Conservation (phyloP, 2,797 vertebrate species). For the Phoxinus dragarum region DNA sequence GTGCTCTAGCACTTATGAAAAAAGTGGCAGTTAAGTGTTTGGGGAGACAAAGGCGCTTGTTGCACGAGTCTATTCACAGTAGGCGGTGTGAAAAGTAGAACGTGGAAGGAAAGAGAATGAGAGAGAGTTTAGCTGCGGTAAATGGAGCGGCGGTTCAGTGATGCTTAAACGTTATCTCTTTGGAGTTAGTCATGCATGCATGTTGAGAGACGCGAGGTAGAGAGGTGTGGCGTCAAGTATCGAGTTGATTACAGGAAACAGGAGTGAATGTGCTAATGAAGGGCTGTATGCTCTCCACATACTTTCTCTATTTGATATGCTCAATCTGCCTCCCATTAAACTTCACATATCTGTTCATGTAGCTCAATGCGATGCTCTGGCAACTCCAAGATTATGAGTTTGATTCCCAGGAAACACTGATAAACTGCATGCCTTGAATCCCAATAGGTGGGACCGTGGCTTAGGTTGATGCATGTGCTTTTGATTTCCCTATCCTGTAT, state of each 20-base stretch:
- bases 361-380: not conserved
- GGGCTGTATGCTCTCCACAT: not conserved
- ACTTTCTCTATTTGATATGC: not conserved
- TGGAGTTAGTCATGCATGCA: conserved; percentile 55
- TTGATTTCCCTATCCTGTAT: not conserved
- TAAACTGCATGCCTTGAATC: not conserved
- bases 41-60: conserved; percentile 64
- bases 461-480: not conserved
- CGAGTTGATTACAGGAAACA: conserved; percentile 59
- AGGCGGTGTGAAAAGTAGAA: conserved; percentile 37
- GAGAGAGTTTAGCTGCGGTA: conserved; percentile 37
- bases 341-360: conserved; percentile 3
- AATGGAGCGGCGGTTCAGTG: conserved; percentile 27
- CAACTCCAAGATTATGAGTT: not conserved
- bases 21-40: conserved; percentile 50
- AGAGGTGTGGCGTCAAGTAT: conserved; percentile 55
- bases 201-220: conserved; percentile 51
- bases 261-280: not conserved
- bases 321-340: not conserved
- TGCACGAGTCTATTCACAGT: conserved; percentile 48
- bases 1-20: conserved; percentile 66
- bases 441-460: not conserved
- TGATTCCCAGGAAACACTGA: not conserved
- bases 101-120: conserved; percentile 9
- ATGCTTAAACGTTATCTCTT: conserved; percentile 49